These are phyloP conservation scores for Nothobranchius furzeri DNA, from an alignment of 2,113 vertebrate genomes.

Conservation along the genomic window DNA sequence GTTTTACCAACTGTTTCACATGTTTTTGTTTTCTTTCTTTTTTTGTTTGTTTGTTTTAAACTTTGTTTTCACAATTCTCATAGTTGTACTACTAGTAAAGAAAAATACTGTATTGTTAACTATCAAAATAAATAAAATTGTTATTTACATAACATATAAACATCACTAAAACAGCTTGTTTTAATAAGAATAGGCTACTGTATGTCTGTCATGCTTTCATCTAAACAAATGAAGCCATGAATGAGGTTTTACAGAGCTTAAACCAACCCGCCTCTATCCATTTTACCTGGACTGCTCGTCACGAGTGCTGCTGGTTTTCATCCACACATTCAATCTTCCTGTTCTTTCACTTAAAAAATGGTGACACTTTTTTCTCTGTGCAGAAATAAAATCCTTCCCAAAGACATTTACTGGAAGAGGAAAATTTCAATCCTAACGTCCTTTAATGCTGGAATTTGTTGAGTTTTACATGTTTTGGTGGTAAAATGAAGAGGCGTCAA, in stretches of 20 bases:
- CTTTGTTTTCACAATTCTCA: constrained; percentile 30
- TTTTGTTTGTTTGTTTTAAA: constrained; percentile 20
- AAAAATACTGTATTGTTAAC: constrained; percentile 81
- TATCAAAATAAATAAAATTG: constrained; percentile 83
- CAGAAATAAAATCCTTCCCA: constrained; percentile 13
- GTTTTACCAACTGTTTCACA: constrained; percentile 41
- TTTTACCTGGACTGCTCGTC: constrained; percentile 20
- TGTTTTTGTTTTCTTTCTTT: constrained; percentile 7
- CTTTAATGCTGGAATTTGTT: constrained; percentile 31
- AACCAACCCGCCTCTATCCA: constrained; percentile 34
- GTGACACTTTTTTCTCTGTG: not conserved
- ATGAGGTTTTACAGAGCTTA: constrained; percentile 69
- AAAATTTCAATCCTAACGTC: not conserved
- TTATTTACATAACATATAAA: constrained; percentile 81
- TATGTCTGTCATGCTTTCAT: constrained; percentile 72
- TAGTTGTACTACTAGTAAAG: constrained; percentile 69
- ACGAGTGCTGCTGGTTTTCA: constrained; percentile 68
- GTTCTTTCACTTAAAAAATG: constrained; percentile 30
- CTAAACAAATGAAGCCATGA: constrained; percentile 68
- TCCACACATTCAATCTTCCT: constrained; percentile 24
- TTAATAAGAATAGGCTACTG: constrained; percentile 71
- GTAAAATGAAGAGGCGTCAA: constrained; percentile 19
- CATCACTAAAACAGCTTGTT: constrained; percentile 59
- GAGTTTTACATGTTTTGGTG: constrained; percentile 4
- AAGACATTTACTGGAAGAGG: constrained; percentile 17